Evolutionary conservation across 2,888 invertebrate species (phyloP).

Genomic region (Cosmia trapezina): DNA sequence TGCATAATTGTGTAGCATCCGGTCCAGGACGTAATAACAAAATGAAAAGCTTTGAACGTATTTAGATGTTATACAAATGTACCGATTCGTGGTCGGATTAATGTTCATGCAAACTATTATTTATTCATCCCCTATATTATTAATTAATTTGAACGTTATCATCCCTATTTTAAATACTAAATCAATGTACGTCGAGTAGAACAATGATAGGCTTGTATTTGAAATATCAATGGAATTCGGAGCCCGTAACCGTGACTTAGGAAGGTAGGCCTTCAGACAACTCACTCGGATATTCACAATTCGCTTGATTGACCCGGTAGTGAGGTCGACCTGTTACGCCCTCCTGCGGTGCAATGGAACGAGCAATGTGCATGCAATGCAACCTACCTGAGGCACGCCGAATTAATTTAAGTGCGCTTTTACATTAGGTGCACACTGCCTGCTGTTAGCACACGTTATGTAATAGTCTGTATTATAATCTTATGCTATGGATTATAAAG

Average conservation of each 20-base stretch:
- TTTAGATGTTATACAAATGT: conserved; percentile 42
- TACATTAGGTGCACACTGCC: conserved; percentile 67
- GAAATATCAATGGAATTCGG: conserved; percentile 35
- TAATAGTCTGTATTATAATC: conserved; percentile 33
- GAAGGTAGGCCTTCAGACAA: conserved; percentile 44
- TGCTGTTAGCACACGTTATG: conserved; percentile 45
- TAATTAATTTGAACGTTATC: conserved; percentile 21
- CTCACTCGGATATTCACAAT: conserved; percentile 60
- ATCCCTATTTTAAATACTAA: conserved; percentile 4
- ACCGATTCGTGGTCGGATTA: conserved; percentile 20
- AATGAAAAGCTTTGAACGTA: conserved; percentile 31
- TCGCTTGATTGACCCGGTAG: conserved; percentile 76
- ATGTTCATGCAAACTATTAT: conserved; percentile 32
- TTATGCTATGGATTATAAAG: conserved; percentile 16
- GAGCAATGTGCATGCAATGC: conserved; percentile 80
- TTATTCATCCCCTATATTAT: conserved; percentile 25
- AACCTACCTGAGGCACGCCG: conserved; percentile 67
- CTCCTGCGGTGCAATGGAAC: conserved; percentile 73
- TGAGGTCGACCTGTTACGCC: conserved; percentile 84
- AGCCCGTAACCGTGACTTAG: conserved; percentile 39
- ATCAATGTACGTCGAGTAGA: not conserved
- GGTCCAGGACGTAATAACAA: conserved; percentile 13
- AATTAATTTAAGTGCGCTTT: conserved; percentile 80
- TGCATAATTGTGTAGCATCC: not conserved
- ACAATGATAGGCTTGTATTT: not conserved